Percentiles rank a stretch among this genome's conserved stretches.
Evolutionary conservation across 2,888 invertebrate species (phyloP).

Genomic region (Eueremaeus valkanovi): DNA sequence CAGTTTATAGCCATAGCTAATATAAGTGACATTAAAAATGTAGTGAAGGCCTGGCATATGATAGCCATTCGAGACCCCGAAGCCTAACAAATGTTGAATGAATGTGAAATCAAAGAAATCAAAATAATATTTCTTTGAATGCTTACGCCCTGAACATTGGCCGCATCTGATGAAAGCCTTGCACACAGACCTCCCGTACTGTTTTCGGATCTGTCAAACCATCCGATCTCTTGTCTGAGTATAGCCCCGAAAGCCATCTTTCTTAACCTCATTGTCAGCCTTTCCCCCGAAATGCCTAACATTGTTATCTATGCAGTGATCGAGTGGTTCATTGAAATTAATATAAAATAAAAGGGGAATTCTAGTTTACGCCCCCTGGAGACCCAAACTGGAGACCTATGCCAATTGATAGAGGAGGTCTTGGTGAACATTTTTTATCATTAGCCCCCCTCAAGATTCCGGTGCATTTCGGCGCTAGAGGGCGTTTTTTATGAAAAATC

Average conservation of each 20-base stretch:
- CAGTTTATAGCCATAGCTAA: conserved; percentile 66
- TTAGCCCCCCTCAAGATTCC: no score
- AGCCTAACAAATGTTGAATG: no score
- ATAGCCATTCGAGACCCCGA: conserved; percentile 70
- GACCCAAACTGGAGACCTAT: no score
- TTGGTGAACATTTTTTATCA: no score
- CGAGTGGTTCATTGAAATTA: no score
- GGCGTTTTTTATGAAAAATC: no score
- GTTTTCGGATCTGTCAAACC: conserved; percentile 54
- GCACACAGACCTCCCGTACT: conserved; percentile 53
- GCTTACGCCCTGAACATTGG: conserved; percentile 57
- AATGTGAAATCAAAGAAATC: conserved; percentile 46
- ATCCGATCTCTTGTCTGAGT: conserved; percentile 53
- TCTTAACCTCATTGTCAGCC: conserved; percentile 51
- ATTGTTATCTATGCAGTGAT: no score
- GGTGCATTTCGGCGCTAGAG: no score
- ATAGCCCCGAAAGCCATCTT: conserved; percentile 53
- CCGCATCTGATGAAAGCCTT: conserved; percentile 54
- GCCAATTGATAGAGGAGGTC: no score
- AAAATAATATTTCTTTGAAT: not conserved
- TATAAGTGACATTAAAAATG: conserved; percentile 58
- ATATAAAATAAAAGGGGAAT: no score
- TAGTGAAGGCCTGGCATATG: conserved; percentile 61
- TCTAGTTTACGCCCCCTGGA: no score
- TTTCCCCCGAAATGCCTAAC: conserved; percentile 49